A percentile compares a stretch with the other conserved stretches of the same genome.
phyloP scores from a whole-genome alignment of 2,888 invertebrate species.

The Liopterus haemorrhoidalis region DNA sequence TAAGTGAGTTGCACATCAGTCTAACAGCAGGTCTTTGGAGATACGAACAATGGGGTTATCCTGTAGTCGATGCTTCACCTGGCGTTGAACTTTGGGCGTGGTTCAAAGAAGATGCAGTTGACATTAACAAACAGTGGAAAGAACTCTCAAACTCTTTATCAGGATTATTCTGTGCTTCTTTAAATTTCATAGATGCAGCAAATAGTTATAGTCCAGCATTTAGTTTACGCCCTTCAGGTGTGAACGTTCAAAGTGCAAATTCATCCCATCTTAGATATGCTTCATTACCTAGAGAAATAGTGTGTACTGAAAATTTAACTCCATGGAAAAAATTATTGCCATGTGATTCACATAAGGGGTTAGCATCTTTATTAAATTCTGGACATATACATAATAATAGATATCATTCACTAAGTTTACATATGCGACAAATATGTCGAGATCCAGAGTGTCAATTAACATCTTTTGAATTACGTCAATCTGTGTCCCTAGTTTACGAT shows the following conservation, averaged over 20 bases:
- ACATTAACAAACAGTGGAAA: conserved; percentile 82
- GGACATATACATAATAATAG: conserved; percentile 86
- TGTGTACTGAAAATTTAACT: conserved; percentile 97
- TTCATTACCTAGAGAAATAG: conserved; percentile 89
- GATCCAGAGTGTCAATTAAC: conserved; percentile 49
- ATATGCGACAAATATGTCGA: conserved; percentile 73
- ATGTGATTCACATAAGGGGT: conserved; percentile 83
- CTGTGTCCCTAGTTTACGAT: conserved; percentile 84
- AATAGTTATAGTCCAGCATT: conserved; percentile 80
- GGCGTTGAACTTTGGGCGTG: conserved; percentile 94
- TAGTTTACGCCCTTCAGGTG: conserved; percentile 72
- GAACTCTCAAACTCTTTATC: conserved; percentile 84
- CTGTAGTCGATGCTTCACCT: conserved; percentile 79
- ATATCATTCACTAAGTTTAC: conserved; percentile 85
- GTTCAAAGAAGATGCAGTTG: conserved; percentile 64
- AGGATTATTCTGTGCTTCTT: conserved; percentile 91
- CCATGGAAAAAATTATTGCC: conserved; percentile 97
- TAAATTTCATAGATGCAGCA: conserved; percentile 84
- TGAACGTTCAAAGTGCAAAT: conserved; percentile 46
- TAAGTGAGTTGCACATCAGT: conserved; percentile 85
- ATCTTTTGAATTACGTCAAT: conserved; percentile 75
- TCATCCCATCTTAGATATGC: conserved; percentile 68
- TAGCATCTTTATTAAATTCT: conserved; percentile 83
- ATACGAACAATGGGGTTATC: conserved; percentile 91
- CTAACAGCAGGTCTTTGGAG: conserved; percentile 93